A percentile compares a stretch with the other conserved stretches of the same genome.
phyloP scores from a whole-genome alignment of 2,888 invertebrate genomes.

The Amblyjoppa fuscipennis region DNA sequence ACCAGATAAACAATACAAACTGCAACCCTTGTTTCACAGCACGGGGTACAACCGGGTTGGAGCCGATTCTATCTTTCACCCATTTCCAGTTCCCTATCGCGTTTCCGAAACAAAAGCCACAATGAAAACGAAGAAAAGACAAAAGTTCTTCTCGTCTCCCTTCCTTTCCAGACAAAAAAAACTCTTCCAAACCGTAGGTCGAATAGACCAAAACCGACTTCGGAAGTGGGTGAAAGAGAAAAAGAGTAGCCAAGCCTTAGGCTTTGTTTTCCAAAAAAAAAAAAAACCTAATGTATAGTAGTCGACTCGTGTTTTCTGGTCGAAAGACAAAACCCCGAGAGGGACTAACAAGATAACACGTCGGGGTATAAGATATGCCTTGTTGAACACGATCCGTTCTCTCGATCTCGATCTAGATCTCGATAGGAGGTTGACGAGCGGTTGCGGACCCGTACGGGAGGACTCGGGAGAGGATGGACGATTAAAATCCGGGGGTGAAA shows the following conservation, averaged over 20 bases:
- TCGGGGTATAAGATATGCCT: conserved; percentile 59
- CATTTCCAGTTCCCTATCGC: conserved; percentile 46
- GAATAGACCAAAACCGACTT: background rate
- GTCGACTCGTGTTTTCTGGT: conserved; percentile 39
- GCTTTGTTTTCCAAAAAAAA: conserved; percentile 14
- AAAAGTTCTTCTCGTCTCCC: conserved; percentile 34
- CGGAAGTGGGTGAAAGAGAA: conserved; percentile 1
- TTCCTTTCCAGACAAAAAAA: no score
- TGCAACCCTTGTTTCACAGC: conserved; percentile 41
- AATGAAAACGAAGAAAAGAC: conserved; percentile 24
- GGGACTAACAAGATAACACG: conserved; percentile 62
- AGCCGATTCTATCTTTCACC: conserved; percentile 31
- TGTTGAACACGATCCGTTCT: conserved; percentile 67
- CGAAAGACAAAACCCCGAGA: conserved; percentile 50
- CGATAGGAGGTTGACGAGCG: conserved; percentile 64
- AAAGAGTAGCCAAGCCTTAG: background rate
- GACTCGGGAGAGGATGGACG: conserved; percentile 33
- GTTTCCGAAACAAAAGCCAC: conserved; percentile 51
- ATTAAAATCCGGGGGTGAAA: conserved; percentile 48
- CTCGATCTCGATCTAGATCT: conserved; percentile 66
- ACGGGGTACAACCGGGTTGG: conserved; percentile 16
- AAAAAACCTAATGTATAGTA: conserved; percentile 10
- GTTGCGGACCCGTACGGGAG: conserved; percentile 28
- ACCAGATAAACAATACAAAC: conserved; percentile 21
- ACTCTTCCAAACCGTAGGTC: background rate